Evolutionary conservation across 1,140 invertebrate species (phyloP), one percentile per base, ranked within the genome.

Genomic region (Diploscapter pachys): DNA sequence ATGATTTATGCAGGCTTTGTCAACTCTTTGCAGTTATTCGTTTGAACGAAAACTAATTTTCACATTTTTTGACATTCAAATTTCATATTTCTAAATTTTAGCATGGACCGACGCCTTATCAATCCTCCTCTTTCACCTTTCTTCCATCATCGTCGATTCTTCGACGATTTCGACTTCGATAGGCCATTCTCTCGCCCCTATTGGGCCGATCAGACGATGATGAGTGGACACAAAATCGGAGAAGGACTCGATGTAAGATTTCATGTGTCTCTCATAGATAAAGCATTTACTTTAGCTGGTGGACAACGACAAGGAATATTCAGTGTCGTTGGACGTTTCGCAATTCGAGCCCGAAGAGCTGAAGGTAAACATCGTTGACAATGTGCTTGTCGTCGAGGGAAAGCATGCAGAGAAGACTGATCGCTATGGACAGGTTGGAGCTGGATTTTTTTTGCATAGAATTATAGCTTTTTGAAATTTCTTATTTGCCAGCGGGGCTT

Each of bases 341-440:
- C 76, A 80, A 63, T 81, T 81, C 62, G 68, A 75, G 13, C 80
- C 80, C 4, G 79, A 82, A 65, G 80, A 81, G 50, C 51, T 81
- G 53, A 81, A 81, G 66, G 63, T 65, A 65, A 81, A 81, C 67
- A 78, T 81, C 52, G 78, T 80, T 50, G 80, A 81, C 57, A 79
- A 81, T 53, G 65, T 80, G 52, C 50, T 81, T 6, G 71, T 81
- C 11, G 72, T 81, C 48, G 80, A 81, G 66, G 80, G 81, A 53
- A 75, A 79, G 56, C 80, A 81, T 63, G 81, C 81, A 49, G 78
- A 82, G 69, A 80, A 81, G 68, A 73, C 61, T 50, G 80, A 81
- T 64, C 73, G 79, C 50, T 81, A 77, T 68, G 80, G 80, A 69
- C 51, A 57, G 65, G 78, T 79, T 31, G 31, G 31, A 31, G 31